Evolutionary conservation across 2,113 vertebrate genomes (phyloP).

Genomic region (Anser brachyrhynchus): DNA sequence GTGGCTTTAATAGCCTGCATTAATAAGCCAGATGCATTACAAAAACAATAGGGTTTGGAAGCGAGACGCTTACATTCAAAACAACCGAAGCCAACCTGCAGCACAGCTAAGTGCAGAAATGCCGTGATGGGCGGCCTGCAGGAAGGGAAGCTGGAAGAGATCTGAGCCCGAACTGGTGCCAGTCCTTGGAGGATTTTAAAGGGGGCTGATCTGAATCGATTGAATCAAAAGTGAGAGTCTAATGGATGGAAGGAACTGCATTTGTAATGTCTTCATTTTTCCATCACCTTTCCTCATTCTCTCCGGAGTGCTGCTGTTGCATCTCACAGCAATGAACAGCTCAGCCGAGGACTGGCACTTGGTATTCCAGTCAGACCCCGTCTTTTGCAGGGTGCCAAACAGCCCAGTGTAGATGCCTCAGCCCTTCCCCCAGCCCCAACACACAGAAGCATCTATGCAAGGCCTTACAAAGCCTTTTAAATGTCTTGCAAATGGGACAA

Average conservation of each 20-base stretch:
- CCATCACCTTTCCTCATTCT: neutral
- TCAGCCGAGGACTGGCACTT: conserved; percentile 8
- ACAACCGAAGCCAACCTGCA: neutral
- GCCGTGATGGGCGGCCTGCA: neutral
- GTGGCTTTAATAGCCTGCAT: neutral
- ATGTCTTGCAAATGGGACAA: conserved; percentile 46
- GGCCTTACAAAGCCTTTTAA: conserved; percentile 53
- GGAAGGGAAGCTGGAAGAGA: neutral
- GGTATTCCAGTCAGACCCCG: conserved; percentile 32
- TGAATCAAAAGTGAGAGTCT: neutral
- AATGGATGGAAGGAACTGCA: neutral
- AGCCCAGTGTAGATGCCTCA: conserved; percentile 22
- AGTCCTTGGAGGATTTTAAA: neutral
- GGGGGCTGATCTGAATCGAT: neutral
- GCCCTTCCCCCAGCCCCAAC: conserved; percentile 14
- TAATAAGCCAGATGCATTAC: neutral
- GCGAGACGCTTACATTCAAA: neutral
- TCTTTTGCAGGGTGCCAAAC: conserved; percentile 40
- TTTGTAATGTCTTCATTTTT: neutral
- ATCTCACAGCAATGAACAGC: neutral
- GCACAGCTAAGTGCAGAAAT: neutral
- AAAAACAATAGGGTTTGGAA: neutral
- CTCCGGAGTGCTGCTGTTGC: neutral
- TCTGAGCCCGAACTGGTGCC: neutral
- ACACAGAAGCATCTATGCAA: conserved; percentile 58